phyloP scores from a whole-genome alignment of 1,140 invertebrate species.

The Atta texana region DNA sequence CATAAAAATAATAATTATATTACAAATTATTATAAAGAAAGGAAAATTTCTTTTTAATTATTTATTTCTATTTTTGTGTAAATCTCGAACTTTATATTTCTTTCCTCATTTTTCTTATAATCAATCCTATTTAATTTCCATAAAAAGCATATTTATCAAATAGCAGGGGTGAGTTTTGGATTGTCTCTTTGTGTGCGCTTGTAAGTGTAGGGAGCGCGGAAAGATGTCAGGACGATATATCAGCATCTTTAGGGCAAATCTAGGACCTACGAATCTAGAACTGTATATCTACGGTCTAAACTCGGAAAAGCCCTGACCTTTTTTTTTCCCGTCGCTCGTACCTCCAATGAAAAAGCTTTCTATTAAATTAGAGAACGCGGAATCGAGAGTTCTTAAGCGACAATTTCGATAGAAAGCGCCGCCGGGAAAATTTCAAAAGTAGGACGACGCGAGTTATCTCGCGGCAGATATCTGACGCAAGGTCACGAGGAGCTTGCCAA shows the following conservation, averaged over 20 bases:
- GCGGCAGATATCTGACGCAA: slow-evolving; percentile 45
- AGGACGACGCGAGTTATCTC: slow-evolving; percentile 52
- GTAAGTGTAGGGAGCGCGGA: slow-evolving; percentile 1
- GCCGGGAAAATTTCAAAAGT: slow-evolving; percentile 51
- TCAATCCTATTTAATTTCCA: slow-evolving; percentile 30
- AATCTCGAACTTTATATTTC: not conserved
- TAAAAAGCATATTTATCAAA: slow-evolving; percentile 30
- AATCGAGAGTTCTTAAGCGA: slow-evolving; percentile 17
- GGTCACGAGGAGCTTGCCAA: slow-evolving; percentile 54
- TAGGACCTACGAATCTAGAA: slow-evolving; percentile 37
- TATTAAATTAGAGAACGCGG: slow-evolving; percentile 56
- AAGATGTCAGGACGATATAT: slow-evolving; percentile 27
- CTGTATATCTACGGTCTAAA: slow-evolving; percentile 41
- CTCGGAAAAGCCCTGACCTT: slow-evolving; percentile 47
- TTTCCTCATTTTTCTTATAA: not conserved
- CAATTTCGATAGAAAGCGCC: slow-evolving; percentile 18
- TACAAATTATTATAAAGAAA: too few relatives aligned
- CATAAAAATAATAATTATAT: not conserved
- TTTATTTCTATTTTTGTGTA: not conserved
- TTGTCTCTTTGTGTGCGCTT: slow-evolving; percentile 13
- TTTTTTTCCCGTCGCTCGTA: slow-evolving; percentile 15
- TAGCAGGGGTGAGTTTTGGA: slow-evolving; percentile 1
- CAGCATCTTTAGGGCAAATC: slow-evolving; percentile 41
- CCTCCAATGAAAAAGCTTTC: slow-evolving; percentile 50
- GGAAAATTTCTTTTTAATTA: not conserved